Base-by-base conservation (phyloP, 2,888 invertebrate genomes). In the Agrotis ipsilon region DNA sequence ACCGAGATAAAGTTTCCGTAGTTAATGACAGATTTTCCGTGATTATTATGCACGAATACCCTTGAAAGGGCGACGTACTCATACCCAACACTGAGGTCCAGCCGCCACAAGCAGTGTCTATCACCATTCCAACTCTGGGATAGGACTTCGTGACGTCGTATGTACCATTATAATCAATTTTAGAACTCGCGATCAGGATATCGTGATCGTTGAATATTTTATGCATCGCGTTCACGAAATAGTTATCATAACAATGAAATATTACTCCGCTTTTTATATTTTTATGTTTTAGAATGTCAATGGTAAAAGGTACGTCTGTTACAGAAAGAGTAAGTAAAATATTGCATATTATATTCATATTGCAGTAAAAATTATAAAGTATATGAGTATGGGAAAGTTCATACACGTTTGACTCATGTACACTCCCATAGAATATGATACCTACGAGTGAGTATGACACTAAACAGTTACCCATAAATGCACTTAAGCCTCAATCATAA, bases 21-120 rank as follows among this genome's bases (percentile, higher is more conserved):
- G 91, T 91, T 52, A 81, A 75, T 19, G 80, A 59, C 0, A 93
- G 32, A 72, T 91, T 72, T 52, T 90, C 83, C 1, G 94, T 89
- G 3, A 91, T 76, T 32, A 96, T 81, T 3, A 96, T 76, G 95
- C 96, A 96, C 3, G 89, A 87, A 70, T 91, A 92, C 3, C 86
- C 90, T 79, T 89, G 90, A 66, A 91, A 90, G 2, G 84, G 68
- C 6, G 86, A 46, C 9, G 32, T 58, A 5, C 21, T 68, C 24
- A 71, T 69, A 70, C 85, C 72, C 0, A 93, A 84, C 19, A 83
- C 80, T 45, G 77, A 68, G 6, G 51, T 74, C 96, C 94, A 95
- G 55, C 84, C 82, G n/a, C 84, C 75, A 78, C 94, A 94, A 0
- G 88, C 87, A 46, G 91, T 83, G 65, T 95, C 87, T 14, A 94